Conservation (phyloP, 2,113 vertebrate species). For the Myotis brandtii region DNA sequence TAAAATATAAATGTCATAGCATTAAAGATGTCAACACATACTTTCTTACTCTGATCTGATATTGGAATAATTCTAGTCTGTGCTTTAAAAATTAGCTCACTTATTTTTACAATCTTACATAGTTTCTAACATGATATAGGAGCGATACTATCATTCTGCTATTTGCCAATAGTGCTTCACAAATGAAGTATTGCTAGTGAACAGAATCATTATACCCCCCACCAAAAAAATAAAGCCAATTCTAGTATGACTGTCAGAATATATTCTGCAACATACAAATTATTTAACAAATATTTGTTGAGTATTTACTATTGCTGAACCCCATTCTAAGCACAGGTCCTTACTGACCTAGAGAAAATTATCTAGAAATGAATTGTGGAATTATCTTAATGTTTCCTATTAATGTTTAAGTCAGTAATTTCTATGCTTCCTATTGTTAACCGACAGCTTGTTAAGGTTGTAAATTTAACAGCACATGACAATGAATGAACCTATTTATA, state of each 20-base stretch:
- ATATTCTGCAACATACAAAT: not conserved
- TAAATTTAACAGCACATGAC: constrained; percentile 25
- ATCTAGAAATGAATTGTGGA: not conserved
- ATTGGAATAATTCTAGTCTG: not conserved
- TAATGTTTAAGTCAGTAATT: not conserved
- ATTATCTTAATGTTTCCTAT: not conserved
- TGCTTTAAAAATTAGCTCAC: not conserved
- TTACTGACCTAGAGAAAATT: not conserved
- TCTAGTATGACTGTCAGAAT: not conserved
- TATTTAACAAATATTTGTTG: not conserved
- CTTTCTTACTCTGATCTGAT: not conserved
- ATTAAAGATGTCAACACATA: not conserved
- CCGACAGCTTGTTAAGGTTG: not conserved
- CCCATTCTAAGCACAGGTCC: not conserved
- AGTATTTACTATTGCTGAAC: not conserved
- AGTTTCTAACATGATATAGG: not conserved
- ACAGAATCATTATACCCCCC: not conserved
- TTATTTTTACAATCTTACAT: not conserved
- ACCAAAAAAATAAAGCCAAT: not conserved
- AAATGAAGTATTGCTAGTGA: not conserved
- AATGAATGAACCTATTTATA: constrained; percentile 25
- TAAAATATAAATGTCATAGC: not conserved
- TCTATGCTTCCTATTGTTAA: not conserved
- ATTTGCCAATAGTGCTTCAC: not conserved
- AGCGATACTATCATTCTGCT: not conserved